Base-by-base conservation (phyloP, 2,888 invertebrate genomes). In the Drosophila siamana region DNA sequence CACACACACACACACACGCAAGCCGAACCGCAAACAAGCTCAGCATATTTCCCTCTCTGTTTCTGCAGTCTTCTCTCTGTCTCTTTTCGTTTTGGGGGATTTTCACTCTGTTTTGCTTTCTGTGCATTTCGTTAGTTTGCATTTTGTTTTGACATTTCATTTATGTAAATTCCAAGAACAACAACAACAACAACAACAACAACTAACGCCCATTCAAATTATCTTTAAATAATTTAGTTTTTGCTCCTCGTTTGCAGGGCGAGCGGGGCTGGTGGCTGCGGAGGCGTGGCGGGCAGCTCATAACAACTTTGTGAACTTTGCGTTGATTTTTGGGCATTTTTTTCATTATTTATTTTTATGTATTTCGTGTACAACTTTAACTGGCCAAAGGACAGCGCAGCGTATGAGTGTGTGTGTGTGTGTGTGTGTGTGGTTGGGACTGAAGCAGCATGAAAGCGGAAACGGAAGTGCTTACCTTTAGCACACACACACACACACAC, bases 141-240 rank as follows among this genome's bases (percentile, higher is more conserved):
- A 67, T 80, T 78, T 80, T 81, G 80, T 78, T 80, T 80, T 82
- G 80, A 76, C 78, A 74, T 85, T 78, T 76, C 70, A 74, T 84
- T 85, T 86, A 87, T 86, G 83, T 80, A 86, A 88, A 88, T 85
- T 76, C 67, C 59, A 74, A 64, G 50, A 68, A 55, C 57, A 66
- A 65, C 67, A 74, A 66, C 64, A 63, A 72, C 55, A 78, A 66
- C 64, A 63, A 72, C 55, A 78, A 75, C 73, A 63, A 74, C 59
- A 76, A 78, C 76, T 48, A 50, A 54, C 74, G 65, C 73, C 79
- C 85, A 83, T 76, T 79, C 82, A 83, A 87, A 87, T 85, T 87
- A 83, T 83, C 82, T 85, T 74, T 87, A 85, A 83, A 83, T 83
- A 85, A 83, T 83, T 86, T 87, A 86, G 85, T 65, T 77, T 76